Percentiles rank a stretch among this genome's conserved stretches.
These are phyloP conservation scores for Mongoloraphidia duomilia DNA, from an alignment of 2,888 invertebrate species.

Conservation along the genomic window DNA sequence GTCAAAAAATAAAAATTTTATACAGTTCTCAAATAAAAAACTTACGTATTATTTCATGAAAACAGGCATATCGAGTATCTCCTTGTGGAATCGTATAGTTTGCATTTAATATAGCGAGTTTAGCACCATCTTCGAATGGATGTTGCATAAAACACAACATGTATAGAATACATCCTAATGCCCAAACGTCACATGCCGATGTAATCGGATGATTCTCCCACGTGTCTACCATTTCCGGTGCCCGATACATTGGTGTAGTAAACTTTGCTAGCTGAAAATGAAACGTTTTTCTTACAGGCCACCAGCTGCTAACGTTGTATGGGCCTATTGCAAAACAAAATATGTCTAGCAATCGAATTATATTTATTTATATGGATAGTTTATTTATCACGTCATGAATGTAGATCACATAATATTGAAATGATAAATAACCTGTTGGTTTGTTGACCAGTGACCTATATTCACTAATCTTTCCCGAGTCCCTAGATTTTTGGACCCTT, in stretches of 20 bases:
- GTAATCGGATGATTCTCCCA: slow-evolving; percentile 94
- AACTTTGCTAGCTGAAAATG: slow-evolving; percentile 51
- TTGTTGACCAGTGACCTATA: too few species aligned
- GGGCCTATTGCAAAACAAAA: background rate
- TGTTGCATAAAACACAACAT: slow-evolving; percentile 85
- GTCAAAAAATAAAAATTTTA: too few species aligned
- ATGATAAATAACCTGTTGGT: too few species aligned
- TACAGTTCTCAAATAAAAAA: slow-evolving; percentile 14
- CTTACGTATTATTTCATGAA: slow-evolving; percentile 81
- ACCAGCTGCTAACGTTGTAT: background rate
- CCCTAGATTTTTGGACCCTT: too few species aligned
- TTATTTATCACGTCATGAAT: too few species aligned
- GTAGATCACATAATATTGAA: too few species aligned
- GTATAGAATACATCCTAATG: slow-evolving; percentile 89
- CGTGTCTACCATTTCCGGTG: slow-evolving; percentile 96
- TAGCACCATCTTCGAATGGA: slow-evolving; percentile 93
- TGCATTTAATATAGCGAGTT: slow-evolving; percentile 90
- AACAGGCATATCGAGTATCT: slow-evolving; percentile 68
- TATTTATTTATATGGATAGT: too few species aligned
- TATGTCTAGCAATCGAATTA: background rate
- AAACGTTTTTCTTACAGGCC: background rate
- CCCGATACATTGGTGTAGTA: slow-evolving; percentile 91
- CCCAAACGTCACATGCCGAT: slow-evolving; percentile 88
- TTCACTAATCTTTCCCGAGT: too few species aligned
- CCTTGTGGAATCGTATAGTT: slow-evolving; percentile 76